phyloP scores from a whole-genome alignment of 2,888 invertebrate species.

The Timema podura region DNA sequence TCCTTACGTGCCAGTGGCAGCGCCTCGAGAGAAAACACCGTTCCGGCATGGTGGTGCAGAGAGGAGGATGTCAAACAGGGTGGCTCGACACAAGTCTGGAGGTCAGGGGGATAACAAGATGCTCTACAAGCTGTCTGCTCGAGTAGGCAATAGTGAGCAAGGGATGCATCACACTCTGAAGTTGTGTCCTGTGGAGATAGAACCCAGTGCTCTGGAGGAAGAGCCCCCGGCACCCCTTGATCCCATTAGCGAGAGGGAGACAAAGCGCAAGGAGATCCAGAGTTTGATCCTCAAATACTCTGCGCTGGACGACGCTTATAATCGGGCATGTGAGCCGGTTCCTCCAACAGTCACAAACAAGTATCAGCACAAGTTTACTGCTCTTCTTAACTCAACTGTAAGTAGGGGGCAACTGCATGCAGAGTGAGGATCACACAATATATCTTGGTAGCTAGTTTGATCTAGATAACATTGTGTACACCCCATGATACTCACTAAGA shows the following conservation, averaged over 20 bases:
- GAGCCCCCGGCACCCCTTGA: constrained; percentile 51
- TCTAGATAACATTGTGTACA: too few species aligned
- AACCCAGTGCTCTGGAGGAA: constrained; percentile 40
- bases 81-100: constrained; percentile 46
- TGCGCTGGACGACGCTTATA: constrained; percentile 69
- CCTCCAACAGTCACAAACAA: constrained; percentile 26
- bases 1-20: constrained; percentile 47
- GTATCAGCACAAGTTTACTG: constrained; percentile 28
- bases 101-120: constrained; percentile 38
- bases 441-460: too few species aligned
- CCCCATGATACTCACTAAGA: too few species aligned
- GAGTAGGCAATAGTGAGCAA: constrained; percentile 60
- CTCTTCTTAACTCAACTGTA: constrained; percentile 26
- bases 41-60: constrained; percentile 46
- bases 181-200: constrained; percentile 54
- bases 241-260: constrained; percentile 66
- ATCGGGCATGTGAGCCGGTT: constrained; percentile 45
- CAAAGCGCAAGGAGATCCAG: constrained; percentile 77
- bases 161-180: constrained; percentile 50
- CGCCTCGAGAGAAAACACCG: constrained; percentile 59
- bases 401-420: constrained; percentile 14
- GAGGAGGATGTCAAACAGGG: constrained; percentile 47
- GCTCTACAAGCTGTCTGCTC: constrained; percentile 9
- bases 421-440: too few species aligned
- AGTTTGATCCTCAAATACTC: constrained; percentile 78